A percentile compares a stretch with the other conserved stretches of the same genome.
Evolutionary conservation across 53 echinoderm and acorn worm genomes (phyloP).

Genomic region (Echinometra lucunter): DNA sequence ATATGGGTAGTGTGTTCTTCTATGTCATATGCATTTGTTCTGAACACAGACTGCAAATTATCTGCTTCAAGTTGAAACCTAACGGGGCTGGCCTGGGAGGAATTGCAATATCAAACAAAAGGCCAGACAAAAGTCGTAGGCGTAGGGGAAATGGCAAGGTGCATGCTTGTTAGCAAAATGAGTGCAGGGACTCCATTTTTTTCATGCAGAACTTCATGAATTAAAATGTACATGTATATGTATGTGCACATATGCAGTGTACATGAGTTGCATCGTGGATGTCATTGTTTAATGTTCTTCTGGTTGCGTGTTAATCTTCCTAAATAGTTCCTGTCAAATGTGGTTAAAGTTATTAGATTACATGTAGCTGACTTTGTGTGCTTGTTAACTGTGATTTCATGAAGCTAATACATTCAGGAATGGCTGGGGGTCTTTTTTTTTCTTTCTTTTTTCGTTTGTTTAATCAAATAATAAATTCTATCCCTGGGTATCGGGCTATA

Average conservation of each 20-base stretch:
- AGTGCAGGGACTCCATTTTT: constrained; percentile 44
- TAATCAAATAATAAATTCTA: not conserved
- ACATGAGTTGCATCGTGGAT: not conserved
- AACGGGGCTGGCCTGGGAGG: constrained; percentile 43
- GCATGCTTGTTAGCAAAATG: constrained; percentile 58
- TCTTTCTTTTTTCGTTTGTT: too few relatives aligned
- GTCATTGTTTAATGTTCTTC: not conserved
- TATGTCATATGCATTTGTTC: constrained; percentile 11
- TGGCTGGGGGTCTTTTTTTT: not conserved
- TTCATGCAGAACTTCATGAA: constrained; percentile 41
- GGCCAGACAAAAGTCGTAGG: constrained; percentile 66
- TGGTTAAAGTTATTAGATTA: not conserved
- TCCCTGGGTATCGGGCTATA: not conserved
- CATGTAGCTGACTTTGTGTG: not conserved
- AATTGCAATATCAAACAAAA: constrained; percentile 56
- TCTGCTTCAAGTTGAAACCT: constrained; percentile 32
- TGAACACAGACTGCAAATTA: not conserved
- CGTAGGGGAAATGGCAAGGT: constrained; percentile 56
- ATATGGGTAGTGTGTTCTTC: not conserved
- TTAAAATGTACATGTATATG: not conserved
- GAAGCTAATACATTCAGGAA: not conserved
- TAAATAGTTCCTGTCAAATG: not conserved
- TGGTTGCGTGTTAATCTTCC: not conserved
- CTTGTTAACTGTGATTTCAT: not conserved
- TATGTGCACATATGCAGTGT: not conserved